Conservation (phyloP, 1,140 invertebrate species). For the Eumeta japonica region DNA sequence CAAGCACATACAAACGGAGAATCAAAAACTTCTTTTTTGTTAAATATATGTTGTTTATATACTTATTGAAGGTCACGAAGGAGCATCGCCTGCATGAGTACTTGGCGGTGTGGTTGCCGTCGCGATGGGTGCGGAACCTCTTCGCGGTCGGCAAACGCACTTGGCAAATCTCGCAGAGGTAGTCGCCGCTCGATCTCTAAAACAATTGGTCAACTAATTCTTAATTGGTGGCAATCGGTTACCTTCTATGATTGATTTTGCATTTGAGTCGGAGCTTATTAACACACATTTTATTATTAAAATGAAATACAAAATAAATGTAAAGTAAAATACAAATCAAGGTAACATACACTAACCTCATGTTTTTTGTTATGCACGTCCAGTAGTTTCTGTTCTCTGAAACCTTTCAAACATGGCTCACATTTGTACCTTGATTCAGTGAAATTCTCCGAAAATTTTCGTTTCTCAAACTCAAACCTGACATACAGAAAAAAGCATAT, state of each 20-base stretch:
- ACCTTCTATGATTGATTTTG: too few relatives aligned
- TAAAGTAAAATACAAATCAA: too few relatives aligned
- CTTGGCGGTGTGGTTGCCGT: slow-evolving; percentile 2
- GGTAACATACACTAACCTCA: too few relatives aligned
- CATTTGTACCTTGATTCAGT: slow-evolving; percentile 1
- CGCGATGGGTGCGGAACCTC: slow-evolving; percentile 1
- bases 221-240: too few relatives aligned
- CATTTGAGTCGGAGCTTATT: too few relatives aligned
- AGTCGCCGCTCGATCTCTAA: too few relatives aligned
- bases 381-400: slow-evolving; percentile 1
- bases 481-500: too few relatives aligned
- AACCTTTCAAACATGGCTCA: not conserved
- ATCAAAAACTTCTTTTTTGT: too few relatives aligned
- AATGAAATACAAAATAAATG: too few relatives aligned
- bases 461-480: not conserved
- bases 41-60: not conserved
- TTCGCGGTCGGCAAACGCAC: slow-evolving; percentile 2
- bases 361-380: not conserved
- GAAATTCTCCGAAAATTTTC: not conserved
- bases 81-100: not conserved
- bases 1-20: too few relatives aligned
- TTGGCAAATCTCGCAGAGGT: slow-evolving; percentile 1
- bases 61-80: slow-evolving; percentile 6
- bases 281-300: too few relatives aligned
- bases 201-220: too few relatives aligned